phyloP scores from a whole-genome alignment of 2,113 vertebrate genomes.

The Chaetodon trifascialis region DNA sequence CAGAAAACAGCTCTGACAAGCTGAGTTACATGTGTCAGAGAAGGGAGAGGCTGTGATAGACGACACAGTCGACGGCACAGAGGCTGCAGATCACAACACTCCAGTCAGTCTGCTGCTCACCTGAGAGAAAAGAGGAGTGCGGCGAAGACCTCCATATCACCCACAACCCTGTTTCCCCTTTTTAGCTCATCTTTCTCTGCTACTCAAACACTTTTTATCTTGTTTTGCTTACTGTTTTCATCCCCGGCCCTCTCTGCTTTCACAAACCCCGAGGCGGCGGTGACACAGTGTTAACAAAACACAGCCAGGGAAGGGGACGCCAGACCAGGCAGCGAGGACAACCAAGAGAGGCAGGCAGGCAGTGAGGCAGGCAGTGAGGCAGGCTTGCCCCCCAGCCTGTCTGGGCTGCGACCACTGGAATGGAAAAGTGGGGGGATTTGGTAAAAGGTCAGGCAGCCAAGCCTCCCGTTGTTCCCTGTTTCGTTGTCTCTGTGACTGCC shows the following conservation, averaged over 20 bases:
- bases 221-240: constrained; percentile 31
- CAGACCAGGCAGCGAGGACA: constrained; percentile 46
- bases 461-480: constrained; percentile 69
- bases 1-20: constrained; percentile 69
- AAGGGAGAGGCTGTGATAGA: constrained; percentile 56
- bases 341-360: constrained; percentile 38
- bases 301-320: constrained; percentile 35
- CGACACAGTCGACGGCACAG: constrained; percentile 53
- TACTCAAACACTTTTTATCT: constrained; percentile 41
- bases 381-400: constrained; percentile 74
- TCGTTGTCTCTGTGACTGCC: constrained; percentile 58
- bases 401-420: constrained; percentile 82
- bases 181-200: constrained; percentile 26
- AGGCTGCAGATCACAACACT: constrained; percentile 68
- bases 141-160: not conserved
- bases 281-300: constrained; percentile 56
- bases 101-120: constrained; percentile 62
- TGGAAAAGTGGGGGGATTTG: constrained; percentile 81
- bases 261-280: constrained; percentile 38
- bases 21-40: constrained; percentile 74
- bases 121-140: constrained; percentile 44
- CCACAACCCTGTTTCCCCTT: constrained; percentile 15
- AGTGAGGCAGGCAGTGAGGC: constrained; percentile 56
- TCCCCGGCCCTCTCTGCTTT: constrained; percentile 41
- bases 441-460: constrained; percentile 83